Evolutionary conservation across 2,797 vertebrate genomes (phyloP).

Genomic region (Sebastes iracundus): DNA sequence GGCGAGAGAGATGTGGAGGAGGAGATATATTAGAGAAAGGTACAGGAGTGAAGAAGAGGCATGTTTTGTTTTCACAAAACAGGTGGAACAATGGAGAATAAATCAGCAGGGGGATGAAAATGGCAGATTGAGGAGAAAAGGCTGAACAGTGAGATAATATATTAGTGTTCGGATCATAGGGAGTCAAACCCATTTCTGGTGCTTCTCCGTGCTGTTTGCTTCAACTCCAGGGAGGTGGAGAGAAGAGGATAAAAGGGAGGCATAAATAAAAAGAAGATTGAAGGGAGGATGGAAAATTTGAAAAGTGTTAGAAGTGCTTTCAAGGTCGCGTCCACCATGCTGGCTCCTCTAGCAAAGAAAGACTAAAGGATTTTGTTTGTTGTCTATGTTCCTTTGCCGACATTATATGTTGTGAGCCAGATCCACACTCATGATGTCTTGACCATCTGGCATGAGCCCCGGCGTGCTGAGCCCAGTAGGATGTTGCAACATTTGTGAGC

Average conservation of each 20-base stretch:
- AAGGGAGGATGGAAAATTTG: neutral
- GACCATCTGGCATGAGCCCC: slow-evolving; percentile 58
- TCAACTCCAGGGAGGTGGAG: slow-evolving; percentile 1
- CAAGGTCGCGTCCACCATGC: slow-evolving; percentile 15
- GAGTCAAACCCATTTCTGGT: slow-evolving; percentile 1
- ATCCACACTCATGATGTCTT: slow-evolving; percentile 51
- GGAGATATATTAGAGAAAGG: neutral
- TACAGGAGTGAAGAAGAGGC: neutral
- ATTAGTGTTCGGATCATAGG: neutral
- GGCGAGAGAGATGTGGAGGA: neutral
- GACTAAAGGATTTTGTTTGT: slow-evolving; percentile 19
- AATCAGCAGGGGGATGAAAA: neutral
- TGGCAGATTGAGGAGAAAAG: slow-evolving; percentile 5
- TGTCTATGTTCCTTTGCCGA: slow-evolving; percentile 16
- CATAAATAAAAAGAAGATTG: slow-evolving; percentile 7
- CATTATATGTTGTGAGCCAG: slow-evolving; percentile 25
- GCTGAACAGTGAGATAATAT: neutral
- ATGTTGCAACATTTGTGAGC: slow-evolving; percentile 21
- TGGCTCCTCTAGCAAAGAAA: neutral
- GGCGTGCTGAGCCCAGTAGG: slow-evolving; percentile 26
- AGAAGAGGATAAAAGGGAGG: slow-evolving; percentile 18
- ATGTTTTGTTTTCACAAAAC: neutral
- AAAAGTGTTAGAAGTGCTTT: slow-evolving; percentile 24
- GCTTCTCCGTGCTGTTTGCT: neutral
- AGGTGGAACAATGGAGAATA: neutral